Base-by-base conservation (phyloP, 2,888 invertebrate genomes). In the Seladonia tumulorum region DNA sequence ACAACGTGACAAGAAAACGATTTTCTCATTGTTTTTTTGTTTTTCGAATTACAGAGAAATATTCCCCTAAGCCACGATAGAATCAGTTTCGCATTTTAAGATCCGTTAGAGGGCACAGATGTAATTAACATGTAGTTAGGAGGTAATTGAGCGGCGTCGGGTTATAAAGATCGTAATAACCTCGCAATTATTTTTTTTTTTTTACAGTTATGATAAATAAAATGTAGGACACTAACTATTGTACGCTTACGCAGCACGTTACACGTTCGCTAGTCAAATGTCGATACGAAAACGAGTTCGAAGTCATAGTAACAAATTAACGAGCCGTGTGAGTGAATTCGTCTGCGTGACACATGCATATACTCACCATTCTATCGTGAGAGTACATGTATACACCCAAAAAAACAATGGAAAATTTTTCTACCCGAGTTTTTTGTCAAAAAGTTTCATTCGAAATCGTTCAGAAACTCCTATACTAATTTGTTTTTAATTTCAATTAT, bases 141-240 rank as follows among this genome's bases (percentile, higher is more conserved):
- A 53, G 63, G 29, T 39, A 73, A 60, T 18, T 76, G 47, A 42
- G 12, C 70, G 35, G 42, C 47, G 57, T 76, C 66, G 47, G 66
- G 49, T 53, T 60, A 8, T 35, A 45, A 16, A 42, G 39, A 66
- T 85, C n/a, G 45, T 53, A 22, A 70, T 49, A 53, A 71, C 42
- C 77, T 78, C 57, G 76, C 73, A 63, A 70, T 75, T 49, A 53
- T 76, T 76, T 63, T 75, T 81, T 76, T 76, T 63, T 75, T 81
- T 66, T 66, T 66, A 60, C 49, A 39, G 16, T 73, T 83, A 73
- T 76, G 42, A 22, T 45, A 25, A 35, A 39, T 22, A 18, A 60
- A 73, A 57, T 16, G 16, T 76, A 77, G 60, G 53, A 74, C 29
- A 60, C 29, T 71, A 77, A 76, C 53, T 72, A 79, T n/a, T 47